Percentiles rank a stretch among this genome's conserved stretches.
phyloP scores from a whole-genome alignment of 2,888 invertebrate genomes.

The Leucophenga maculata region DNA sequence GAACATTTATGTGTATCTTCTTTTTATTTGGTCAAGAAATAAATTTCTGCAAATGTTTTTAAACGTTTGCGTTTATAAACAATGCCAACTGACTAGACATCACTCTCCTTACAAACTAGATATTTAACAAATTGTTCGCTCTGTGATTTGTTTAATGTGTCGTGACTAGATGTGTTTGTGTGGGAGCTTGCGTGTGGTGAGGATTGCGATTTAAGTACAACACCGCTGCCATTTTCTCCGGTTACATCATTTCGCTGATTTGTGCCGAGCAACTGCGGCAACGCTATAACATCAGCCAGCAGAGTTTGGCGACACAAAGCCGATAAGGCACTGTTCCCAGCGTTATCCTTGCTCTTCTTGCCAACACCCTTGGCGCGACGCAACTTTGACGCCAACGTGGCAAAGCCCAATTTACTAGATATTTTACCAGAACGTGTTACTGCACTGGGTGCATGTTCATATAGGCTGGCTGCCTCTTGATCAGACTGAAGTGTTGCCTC shows the following conservation, averaged over 20 bases:
- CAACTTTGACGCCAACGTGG: conserved; percentile 76
- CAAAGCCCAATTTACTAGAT: conserved; percentile 73
- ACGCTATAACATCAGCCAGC: conserved; percentile 75
- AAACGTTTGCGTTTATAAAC: not conserved
- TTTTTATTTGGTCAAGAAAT: no score
- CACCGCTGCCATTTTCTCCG: conserved; percentile 15
- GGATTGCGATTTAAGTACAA: conserved; percentile 68
- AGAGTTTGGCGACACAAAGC: conserved; percentile 84
- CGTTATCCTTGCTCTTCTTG: conserved; percentile 59
- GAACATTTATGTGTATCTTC: no score
- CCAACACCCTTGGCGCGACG: conserved; percentile 74
- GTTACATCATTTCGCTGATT: no score
- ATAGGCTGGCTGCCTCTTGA: conserved; percentile 71
- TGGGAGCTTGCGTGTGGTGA: conserved; percentile 61
- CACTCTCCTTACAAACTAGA: conserved; percentile 64
- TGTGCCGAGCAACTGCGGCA: conserved; percentile 47
- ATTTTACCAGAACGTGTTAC: conserved; percentile 68
- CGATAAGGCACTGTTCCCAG: conserved; percentile 77
- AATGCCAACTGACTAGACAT: conserved; percentile 57
- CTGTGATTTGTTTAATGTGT: conserved; percentile 67
- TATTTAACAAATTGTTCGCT: conserved; percentile 65
- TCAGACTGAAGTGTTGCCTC: conserved; percentile 57
- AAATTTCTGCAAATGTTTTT: no score
- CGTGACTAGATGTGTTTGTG: conserved; percentile 39
- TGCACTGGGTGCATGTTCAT: conserved; percentile 74